A percentile compares a stretch with the other conserved stretches of the same genome.
These are phyloP conservation scores for Lepidochrysops patricia DNA, from an alignment of 2,888 invertebrate species.

Conservation along the genomic window DNA sequence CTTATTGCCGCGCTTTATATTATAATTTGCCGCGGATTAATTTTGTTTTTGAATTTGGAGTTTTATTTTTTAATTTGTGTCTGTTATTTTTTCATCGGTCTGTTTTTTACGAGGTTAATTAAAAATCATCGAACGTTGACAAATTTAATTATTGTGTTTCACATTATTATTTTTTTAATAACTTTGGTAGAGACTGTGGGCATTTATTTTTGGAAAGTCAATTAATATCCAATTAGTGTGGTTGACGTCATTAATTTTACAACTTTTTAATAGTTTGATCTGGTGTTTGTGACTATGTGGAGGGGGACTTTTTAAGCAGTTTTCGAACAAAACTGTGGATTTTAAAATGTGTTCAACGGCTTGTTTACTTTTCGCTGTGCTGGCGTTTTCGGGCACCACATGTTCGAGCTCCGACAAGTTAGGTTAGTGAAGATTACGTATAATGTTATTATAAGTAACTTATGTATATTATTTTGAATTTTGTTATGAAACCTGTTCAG, in stretches of 20 bases:
- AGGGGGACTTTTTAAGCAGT: neutral
- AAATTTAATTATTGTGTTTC: neutral
- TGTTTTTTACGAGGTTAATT: neutral
- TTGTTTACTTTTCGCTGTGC: constrained; percentile 40
- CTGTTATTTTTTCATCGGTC: neutral
- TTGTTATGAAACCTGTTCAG: no score
- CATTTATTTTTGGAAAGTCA: neutral
- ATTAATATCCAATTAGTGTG: neutral
- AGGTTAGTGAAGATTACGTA: constrained; percentile 36
- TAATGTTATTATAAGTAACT: neutral
- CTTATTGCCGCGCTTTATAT: constrained; percentile 14
- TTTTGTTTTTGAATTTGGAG: constrained; percentile 1
- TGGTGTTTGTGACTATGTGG: neutral
- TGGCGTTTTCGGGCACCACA: constrained; percentile 51
- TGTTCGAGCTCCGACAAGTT: constrained; percentile 63
- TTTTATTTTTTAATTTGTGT: neutral
- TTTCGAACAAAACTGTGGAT: neutral
- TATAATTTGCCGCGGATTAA: no score
- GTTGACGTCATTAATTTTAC: neutral
- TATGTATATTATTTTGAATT: no score
- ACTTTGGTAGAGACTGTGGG: neutral
- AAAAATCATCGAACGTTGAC: neutral
- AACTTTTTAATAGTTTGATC: neutral
- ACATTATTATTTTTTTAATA: neutral
- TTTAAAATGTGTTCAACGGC: constrained; percentile 19